phyloP scores from a whole-genome alignment of 2,797 vertebrate genomes.

The Cryptoblepharus egeriae region DNA sequence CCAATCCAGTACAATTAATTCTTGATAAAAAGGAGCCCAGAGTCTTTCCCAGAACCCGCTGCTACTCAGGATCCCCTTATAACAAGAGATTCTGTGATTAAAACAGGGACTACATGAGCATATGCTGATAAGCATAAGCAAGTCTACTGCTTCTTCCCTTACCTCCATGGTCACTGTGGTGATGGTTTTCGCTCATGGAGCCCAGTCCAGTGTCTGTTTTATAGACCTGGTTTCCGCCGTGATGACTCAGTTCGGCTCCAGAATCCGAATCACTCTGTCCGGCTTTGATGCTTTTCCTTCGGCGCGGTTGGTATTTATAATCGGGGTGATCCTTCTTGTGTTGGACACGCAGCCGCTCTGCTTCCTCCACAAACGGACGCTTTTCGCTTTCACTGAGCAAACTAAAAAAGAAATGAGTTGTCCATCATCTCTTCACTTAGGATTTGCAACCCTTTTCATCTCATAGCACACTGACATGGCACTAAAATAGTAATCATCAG shows the following conservation, averaged over 20 bases:
- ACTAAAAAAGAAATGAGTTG: conserved; percentile 64
- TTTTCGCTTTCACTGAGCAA: conserved; percentile 95
- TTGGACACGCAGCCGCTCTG: conserved; percentile 93
- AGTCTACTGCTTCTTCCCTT: not conserved
- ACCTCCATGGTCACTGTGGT: conserved; percentile 91
- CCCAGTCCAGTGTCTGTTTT: conserved; percentile 87
- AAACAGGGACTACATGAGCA: not conserved
- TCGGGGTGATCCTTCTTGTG: conserved; percentile 99
- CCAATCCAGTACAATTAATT: too few species aligned
- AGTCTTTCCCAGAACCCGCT: too few species aligned
- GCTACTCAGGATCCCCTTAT: too few species aligned
- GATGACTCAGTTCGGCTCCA: conserved; percentile 87
- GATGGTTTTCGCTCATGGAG: conserved; percentile 83
- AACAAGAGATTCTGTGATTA: too few species aligned
- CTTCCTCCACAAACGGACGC: conserved; percentile 96
- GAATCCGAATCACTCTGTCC: conserved; percentile 93
- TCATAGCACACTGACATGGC: too few species aligned
- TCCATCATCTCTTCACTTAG: not conserved
- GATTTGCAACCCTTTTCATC: too few species aligned
- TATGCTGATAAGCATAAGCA: too few species aligned
- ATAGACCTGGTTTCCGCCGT: conserved; percentile 81
- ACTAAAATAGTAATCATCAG: too few species aligned
- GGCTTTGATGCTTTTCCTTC: conserved; percentile 92
- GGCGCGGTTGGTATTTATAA: conserved; percentile 97
- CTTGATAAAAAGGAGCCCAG: too few species aligned